Evolutionary conservation across 2,797 vertebrate genomes (phyloP).

Genomic region (Chelon auratus): DNA sequence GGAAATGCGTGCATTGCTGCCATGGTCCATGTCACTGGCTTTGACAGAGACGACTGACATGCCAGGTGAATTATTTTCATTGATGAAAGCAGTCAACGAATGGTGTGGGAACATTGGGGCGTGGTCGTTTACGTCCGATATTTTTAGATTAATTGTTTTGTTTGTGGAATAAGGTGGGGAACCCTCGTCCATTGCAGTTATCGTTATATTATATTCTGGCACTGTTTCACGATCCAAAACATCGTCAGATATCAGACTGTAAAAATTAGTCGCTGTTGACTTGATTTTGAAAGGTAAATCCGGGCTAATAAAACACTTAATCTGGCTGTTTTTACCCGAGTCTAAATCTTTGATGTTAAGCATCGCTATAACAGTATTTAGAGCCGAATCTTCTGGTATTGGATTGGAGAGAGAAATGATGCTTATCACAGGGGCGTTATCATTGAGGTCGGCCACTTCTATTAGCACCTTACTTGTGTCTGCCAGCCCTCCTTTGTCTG

Average conservation of each 20-base stretch:
- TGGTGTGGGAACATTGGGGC: slow-evolving; percentile 73
- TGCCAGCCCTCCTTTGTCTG: slow-evolving; percentile 73
- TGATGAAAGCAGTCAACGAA: slow-evolving; percentile 65
- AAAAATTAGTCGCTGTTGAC: slow-evolving; percentile 77
- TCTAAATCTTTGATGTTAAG: slow-evolving; percentile 84
- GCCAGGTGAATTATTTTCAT: slow-evolving; percentile 82
- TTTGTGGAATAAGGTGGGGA: slow-evolving; percentile 71
- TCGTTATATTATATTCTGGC: slow-evolving; percentile 80
- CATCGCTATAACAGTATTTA: slow-evolving; percentile 80
- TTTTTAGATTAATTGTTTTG: slow-evolving; percentile 72
- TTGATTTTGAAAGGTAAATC: slow-evolving; percentile 80
- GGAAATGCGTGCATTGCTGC: slow-evolving; percentile 79
- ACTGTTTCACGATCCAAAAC: slow-evolving; percentile 78
- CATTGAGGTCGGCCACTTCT: slow-evolving; percentile 81
- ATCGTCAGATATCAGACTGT: slow-evolving; percentile 77
- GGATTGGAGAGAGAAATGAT: slow-evolving; percentile 80
- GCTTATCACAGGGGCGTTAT: slow-evolving; percentile 82
- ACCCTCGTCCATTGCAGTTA: slow-evolving; percentile 79
- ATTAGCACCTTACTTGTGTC: slow-evolving; percentile 80
- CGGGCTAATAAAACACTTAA: slow-evolving; percentile 72
- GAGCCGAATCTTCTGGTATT: slow-evolving; percentile 76
- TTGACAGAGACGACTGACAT: slow-evolving; percentile 72
- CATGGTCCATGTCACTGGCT: slow-evolving; percentile 79
- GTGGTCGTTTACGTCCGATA: slow-evolving; percentile 83
- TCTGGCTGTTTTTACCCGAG: slow-evolving; percentile 79